These are phyloP conservation scores for Callospermophilus lateralis DNA, from an alignment of 2,113 vertebrate genomes.

Conservation along the genomic window DNA sequence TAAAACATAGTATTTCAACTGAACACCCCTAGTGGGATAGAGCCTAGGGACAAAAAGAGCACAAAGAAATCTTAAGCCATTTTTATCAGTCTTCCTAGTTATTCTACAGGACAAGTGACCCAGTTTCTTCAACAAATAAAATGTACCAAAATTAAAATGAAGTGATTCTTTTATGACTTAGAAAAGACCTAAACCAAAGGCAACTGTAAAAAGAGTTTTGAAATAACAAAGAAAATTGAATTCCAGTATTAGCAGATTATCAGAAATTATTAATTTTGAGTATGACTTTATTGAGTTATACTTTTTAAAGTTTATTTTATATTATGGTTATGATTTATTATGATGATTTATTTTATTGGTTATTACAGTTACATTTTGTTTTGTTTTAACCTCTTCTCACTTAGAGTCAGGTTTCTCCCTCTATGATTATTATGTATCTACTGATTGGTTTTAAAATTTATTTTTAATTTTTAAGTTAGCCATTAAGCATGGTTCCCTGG, in stretches of 20 bases:
- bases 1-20: neutral
- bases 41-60: neutral
- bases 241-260: neutral
- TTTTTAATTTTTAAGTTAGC: neutral
- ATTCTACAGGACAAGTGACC: constrained; percentile 5
- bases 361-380: neutral
- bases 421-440: neutral
- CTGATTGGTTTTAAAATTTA: neutral
- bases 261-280: neutral
- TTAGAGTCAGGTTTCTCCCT: neutral
- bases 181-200: neutral
- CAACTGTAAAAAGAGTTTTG: neutral
- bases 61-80: neutral
- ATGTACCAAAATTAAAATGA: neutral
- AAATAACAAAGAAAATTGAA: neutral
- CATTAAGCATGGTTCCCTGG: neutral
- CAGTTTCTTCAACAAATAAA: constrained; percentile 37
- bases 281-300: neutral
- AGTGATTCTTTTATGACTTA: neutral
- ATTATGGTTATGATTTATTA: neutral
- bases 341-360: neutral
- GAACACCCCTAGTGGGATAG: neutral
- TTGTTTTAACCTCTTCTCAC: neutral
- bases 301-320: neutral
- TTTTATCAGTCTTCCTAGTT: neutral